Percentiles rank a stretch among this genome's conserved stretches.
Conservation (phyloP, 2,888 invertebrate genomes). For the Alviniconcha strummeri region DNA sequence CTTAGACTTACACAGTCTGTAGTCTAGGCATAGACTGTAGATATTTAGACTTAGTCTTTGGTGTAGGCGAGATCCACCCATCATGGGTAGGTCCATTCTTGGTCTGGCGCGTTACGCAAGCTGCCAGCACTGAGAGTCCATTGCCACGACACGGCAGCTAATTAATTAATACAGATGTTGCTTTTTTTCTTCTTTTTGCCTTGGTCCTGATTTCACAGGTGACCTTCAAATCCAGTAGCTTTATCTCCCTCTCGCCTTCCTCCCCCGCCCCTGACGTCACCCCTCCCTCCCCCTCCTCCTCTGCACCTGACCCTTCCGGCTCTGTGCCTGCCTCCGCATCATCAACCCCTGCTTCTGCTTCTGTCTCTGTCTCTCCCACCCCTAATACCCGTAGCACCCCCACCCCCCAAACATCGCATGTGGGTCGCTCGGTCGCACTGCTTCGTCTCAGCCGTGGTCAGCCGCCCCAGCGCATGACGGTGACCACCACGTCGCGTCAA, state of each 20-base stretch:
- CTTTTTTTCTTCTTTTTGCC: neutral
- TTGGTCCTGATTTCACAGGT: neutral
- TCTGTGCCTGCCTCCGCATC: neutral
- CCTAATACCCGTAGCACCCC: neutral
- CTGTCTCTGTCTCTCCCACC: neutral
- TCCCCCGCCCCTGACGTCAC: neutral
- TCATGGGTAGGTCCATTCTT: too few species aligned
- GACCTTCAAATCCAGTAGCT: conserved; percentile 18
- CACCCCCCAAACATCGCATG: neutral
- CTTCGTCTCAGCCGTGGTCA: conserved; percentile 33
- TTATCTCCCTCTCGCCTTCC: conserved; percentile 1
- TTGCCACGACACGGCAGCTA: too few species aligned
- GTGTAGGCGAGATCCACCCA: too few species aligned
- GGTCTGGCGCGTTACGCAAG: too few species aligned
- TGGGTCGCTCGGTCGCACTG: conserved; percentile 26
- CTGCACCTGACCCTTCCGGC: neutral
- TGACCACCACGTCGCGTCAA: neutral
- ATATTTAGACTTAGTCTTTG: too few species aligned
- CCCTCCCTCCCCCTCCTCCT: neutral
- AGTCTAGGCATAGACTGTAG: too few species aligned
- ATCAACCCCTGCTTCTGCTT: neutral
- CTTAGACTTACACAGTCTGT: too few species aligned
- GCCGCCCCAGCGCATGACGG: neutral
- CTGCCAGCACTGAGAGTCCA: too few species aligned
- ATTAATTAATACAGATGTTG: too few species aligned